Base-by-base conservation (phyloP, 2,113 vertebrate genomes). In the Scomber scombrus region DNA sequence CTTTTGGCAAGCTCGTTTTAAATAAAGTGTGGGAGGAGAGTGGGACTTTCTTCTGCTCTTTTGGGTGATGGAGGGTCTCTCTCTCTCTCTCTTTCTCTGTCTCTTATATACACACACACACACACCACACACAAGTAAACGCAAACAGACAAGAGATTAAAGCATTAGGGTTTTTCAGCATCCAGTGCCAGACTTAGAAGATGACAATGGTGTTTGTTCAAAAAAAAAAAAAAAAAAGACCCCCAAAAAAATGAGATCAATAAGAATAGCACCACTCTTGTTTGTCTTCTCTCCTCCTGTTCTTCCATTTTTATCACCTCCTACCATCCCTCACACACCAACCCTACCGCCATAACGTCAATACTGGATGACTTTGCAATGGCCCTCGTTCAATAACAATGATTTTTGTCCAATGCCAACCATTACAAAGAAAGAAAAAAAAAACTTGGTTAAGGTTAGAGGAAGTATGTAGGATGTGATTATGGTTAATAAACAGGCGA, bases 81-180 rank as follows among this genome's bases (percentile, higher is more conserved):
- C 50, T 58, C 12, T 49, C n/a, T 51, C 43, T 19, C 43, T 19
- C 12, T 13, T 5, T 71, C 54, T 16, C 4, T 23, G 7, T 40
- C 40, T 34, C 14, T 11, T 19, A 61, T 9, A 9, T 9, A 40
- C 71, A 70, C 47, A 50, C 2, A 31, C 29, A 63, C 18, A 60
- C 65, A 63, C 15, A 51, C n/a, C 47, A 50, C 2, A 31, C 23
- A 26, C 23, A 26, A 26, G 23, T 13, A 75, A 21, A 46, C 34
- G 61, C 81, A 67, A 3, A 60, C 31, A 71, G 10, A 50, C 8
- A 69, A 55, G 45, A 63, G 23, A 71, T 75, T 66, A 76, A 73
- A 80, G 57, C 77, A 63, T 77, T 54, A 83, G 40, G 11, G 19
- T 49, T 73, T 73, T 79, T 76, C n/a, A 72, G 34, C 7, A 31